Conservation (phyloP, 2,888 invertebrate species). For the Apamea sordens region DNA sequence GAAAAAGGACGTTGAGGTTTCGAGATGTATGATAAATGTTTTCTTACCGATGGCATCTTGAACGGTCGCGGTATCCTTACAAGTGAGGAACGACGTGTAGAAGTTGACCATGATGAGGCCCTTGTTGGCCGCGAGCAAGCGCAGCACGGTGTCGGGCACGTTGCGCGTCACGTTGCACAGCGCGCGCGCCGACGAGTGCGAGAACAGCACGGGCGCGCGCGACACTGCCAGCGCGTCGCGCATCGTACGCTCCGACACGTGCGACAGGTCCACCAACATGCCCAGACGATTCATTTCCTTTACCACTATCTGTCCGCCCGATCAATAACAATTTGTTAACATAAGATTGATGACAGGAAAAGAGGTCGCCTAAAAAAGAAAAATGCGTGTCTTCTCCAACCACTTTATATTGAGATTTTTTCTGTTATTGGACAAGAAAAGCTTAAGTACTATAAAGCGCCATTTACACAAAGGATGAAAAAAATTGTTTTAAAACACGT, state of each 20-base stretch:
- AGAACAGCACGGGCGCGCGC: slow-evolving; percentile 96
- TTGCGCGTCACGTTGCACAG: slow-evolving; percentile 95
- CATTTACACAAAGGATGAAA: slow-evolving; percentile 40
- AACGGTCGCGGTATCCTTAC: slow-evolving; percentile 93
- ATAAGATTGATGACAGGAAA: slow-evolving; percentile 41
- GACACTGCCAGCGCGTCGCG: slow-evolving; percentile 94
- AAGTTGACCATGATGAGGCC: slow-evolving; percentile 97
- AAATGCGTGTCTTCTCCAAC: slow-evolving; percentile 6
- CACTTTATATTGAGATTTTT: slow-evolving; percentile 37
- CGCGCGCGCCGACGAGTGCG: slow-evolving; percentile 95
- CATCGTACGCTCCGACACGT: slow-evolving; percentile 95
- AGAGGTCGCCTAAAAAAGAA: slow-evolving; percentile 20
- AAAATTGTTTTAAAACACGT: slow-evolving; percentile 32
- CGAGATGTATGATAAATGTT: not conserved
- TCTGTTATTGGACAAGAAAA: slow-evolving; percentile 39
- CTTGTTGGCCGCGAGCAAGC: slow-evolving; percentile 93
- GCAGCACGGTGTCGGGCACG: slow-evolving; percentile 94
- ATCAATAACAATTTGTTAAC: slow-evolving; percentile 51
- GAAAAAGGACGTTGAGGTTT: not conserved
- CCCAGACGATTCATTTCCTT: slow-evolving; percentile 97
- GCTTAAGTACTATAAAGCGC: slow-evolving; percentile 5
- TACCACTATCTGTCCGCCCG: slow-evolving; percentile 91
- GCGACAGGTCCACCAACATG: slow-evolving; percentile 96
- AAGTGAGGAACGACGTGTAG: slow-evolving; percentile 94
- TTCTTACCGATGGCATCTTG: slow-evolving; percentile 94